Conservation (phyloP, 2,888 invertebrate genomes). For the Ceramica pisi region DNA sequence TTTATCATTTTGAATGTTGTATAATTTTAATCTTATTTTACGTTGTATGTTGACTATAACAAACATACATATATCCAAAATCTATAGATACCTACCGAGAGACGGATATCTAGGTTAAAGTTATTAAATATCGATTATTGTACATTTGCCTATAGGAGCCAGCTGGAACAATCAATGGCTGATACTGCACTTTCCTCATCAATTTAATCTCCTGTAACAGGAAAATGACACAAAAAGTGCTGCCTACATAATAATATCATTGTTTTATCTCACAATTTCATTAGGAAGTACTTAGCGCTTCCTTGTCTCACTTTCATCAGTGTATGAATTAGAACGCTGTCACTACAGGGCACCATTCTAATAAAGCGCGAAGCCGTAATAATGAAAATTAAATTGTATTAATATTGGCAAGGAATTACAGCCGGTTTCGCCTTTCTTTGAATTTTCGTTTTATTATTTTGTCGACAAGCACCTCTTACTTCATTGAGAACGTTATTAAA, state of each 20-base stretch:
- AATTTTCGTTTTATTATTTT: slow-evolving; percentile 33
- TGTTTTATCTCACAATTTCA: slow-evolving; percentile 27
- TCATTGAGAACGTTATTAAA: slow-evolving; percentile 17
- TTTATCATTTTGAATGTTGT: slow-evolving; percentile 5
- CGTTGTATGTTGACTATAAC: background rate
- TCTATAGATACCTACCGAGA: background rate
- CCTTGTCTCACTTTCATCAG: slow-evolving; percentile 33
- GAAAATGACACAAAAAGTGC: background rate
- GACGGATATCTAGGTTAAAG: background rate
- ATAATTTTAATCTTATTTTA: slow-evolving; percentile 15
- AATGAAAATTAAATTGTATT: slow-evolving; percentile 46
- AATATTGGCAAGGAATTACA: slow-evolving; percentile 33
- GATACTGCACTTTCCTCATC: slow-evolving; percentile 7
- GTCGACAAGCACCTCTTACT: background rate
- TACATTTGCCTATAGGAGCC: background rate
- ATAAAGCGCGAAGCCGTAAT: slow-evolving; percentile 38
- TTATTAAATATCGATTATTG: background rate
- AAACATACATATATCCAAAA: background rate
- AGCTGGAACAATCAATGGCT: background rate
- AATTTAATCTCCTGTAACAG: background rate
- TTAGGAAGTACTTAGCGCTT: slow-evolving; percentile 18
- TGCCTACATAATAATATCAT: slow-evolving; percentile 4
- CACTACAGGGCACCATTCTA: slow-evolving; percentile 48
- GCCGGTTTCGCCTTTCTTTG: slow-evolving; percentile 7
- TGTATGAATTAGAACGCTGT: slow-evolving; percentile 43